Conservation (phyloP, 2,797 vertebrate species). For the Phataginus tricuspis region DNA sequence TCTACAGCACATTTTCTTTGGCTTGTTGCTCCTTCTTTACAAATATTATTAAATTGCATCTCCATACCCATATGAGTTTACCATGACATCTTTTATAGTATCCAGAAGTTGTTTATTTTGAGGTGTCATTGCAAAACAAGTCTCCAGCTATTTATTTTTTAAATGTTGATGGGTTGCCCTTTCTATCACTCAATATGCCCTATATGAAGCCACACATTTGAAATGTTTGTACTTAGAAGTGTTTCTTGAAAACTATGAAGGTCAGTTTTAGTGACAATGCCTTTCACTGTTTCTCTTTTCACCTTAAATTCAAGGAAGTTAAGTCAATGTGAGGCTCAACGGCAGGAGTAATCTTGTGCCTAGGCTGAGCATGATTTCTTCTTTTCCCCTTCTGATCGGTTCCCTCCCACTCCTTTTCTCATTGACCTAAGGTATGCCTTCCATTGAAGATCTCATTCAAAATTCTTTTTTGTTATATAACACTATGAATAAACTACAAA, state of each 20-base stretch:
- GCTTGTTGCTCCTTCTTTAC: neutral
- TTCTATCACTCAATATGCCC: neutral
- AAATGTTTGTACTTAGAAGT: neutral
- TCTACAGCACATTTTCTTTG: neutral
- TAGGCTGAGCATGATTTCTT: neutral
- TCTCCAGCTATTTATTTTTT: neutral
- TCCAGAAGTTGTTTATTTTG: neutral
- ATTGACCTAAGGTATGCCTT: neutral
- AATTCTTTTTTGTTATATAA: neutral
- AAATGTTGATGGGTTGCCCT: neutral
- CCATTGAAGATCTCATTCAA: neutral
- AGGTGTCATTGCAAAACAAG: neutral
- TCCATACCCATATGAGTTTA: neutral
- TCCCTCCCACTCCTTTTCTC: neutral
- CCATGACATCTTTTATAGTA: neutral
- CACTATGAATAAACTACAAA: neutral
- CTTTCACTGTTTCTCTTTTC: neutral
- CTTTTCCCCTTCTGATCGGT: neutral
- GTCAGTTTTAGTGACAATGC: neutral
- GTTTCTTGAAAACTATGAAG: neutral
- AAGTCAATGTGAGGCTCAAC: neutral
- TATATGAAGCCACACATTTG: neutral
- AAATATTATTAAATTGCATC: neutral
- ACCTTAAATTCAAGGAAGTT: neutral
- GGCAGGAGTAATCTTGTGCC: neutral